phyloP scores from a whole-genome alignment of 2,797 vertebrate species.

The Eidolon dupreanum region DNA sequence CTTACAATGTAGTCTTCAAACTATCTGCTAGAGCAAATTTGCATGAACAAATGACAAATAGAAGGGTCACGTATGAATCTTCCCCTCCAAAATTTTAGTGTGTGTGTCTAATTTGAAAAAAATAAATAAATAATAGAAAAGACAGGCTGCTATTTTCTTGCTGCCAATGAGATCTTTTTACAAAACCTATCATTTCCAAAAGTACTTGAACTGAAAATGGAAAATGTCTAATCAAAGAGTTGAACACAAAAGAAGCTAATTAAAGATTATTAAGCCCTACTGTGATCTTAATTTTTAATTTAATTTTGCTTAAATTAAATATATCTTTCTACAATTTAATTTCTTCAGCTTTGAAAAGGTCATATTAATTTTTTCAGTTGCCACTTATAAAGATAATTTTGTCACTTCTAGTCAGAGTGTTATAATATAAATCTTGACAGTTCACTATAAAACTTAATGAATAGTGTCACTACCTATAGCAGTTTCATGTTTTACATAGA shows the following conservation, averaged over 20 bases:
- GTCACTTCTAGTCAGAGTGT: slow-evolving; percentile 25
- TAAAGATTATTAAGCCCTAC: slow-evolving; percentile 49
- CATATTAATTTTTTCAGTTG: slow-evolving; percentile 68
- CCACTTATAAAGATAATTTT: slow-evolving; percentile 59
- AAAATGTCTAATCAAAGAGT: slow-evolving; percentile 56
- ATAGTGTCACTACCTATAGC: background rate
- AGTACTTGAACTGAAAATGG: slow-evolving; percentile 31
- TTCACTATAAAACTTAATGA: slow-evolving; percentile 26
- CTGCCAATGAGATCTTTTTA: background rate
- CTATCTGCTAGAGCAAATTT: background rate
- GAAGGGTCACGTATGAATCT: background rate
- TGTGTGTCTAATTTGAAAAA: background rate
- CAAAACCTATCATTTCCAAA: background rate
- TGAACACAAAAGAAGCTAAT: slow-evolving; percentile 58
- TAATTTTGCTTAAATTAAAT: slow-evolving; percentile 62
- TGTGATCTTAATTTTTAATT: slow-evolving; percentile 58
- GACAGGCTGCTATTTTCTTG: background rate
- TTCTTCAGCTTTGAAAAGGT: slow-evolving; percentile 69
- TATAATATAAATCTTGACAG: slow-evolving; percentile 28
- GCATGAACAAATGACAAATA: background rate
- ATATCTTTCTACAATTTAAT: slow-evolving; percentile 36
- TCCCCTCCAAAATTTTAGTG: background rate
- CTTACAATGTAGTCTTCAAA: background rate
- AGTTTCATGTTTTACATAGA: background rate
- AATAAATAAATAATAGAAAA: background rate